Evolutionary conservation across 2,888 invertebrate genomes (phyloP), one percentile per base, ranked within the genome.

Genomic region (Alloscopus bannaensis): DNA sequence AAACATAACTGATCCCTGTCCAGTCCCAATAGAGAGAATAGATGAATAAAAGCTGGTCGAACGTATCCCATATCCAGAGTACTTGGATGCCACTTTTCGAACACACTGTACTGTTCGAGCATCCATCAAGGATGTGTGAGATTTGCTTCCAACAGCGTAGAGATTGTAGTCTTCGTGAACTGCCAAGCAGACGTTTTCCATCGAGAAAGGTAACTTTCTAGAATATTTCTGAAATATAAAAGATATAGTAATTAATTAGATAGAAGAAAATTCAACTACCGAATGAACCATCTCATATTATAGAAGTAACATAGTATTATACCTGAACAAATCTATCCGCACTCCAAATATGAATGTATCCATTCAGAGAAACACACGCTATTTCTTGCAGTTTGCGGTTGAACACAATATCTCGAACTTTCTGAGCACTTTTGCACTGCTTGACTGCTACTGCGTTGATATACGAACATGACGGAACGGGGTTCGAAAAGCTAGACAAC

Each of bases 101-200:
- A 90, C 88, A 81, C 92, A 91, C 88, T 94, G 95, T 80, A 97
- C 90, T 26, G 96, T 95, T 85, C 97, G 91, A 29, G 96, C 94
- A 89, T 98, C 98, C 80, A 98, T 90, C 20, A 98, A 90, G 60
- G 97, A 91, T 0, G 97, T 96, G 88, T 97, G 96, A 0, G 97
- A 97, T 85, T 96, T 93, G 87, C 97, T 97, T 0, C 98, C 98
- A 57, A 98, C 94, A 0, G 97, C 97, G 89, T 98, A 98, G 52
- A 97, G 90, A 11, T 87, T 86, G 24, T 95, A 95, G 87, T 93
- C 93, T 77, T 94, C 94, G 88, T 96, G 94, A 0, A 92, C 95
- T 36, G 96, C 94, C 87, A 98, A 91, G 87, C 98, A 98, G 40
- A 97, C 97, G 88, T 97, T 96, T 89, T 98, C 98, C 88, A 95